Conservation (phyloP, 2,113 vertebrate species). For the crab-eating macaque (Macaca fascicularis) region T2T-MFA8v1.1 NC_088379.1:182850001-182850500, state of each 20-base stretch:
- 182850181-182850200: not conserved
- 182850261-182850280: slow-evolving; percentile 66
- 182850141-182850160: not conserved
- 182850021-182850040: not conserved
- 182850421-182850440: not conserved
- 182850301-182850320: not conserved
- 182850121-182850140: not conserved
- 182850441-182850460: not conserved
- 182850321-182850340: too few relatives aligned
- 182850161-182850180: not conserved
- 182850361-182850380: not conserved
- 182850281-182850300: not conserved
- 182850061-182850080: not conserved
- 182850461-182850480: not conserved
- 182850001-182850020: not conserved
- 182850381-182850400: not conserved
- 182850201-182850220: not conserved
- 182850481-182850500: not conserved
- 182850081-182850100: not conserved
- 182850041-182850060: not conserved
- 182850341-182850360: not conserved
- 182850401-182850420: not conserved
- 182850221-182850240: slow-evolving; percentile 53
- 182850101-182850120: not conserved
- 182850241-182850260: slow-evolving; percentile 57